Base-by-base conservation (phyloP, 1,140 invertebrate species). In the Trinorchestia longiramus region DNA sequence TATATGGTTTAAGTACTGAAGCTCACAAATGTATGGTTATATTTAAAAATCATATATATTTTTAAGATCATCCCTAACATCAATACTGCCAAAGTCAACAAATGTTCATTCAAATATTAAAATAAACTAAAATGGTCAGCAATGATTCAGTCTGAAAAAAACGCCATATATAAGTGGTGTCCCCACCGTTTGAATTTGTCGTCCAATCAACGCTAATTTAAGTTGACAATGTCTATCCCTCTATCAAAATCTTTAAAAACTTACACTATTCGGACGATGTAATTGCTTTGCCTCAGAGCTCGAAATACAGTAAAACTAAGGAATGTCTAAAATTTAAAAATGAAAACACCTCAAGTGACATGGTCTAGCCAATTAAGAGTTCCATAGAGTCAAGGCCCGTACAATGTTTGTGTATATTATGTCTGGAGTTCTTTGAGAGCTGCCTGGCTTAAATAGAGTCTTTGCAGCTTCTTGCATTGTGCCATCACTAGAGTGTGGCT, bases 401-500 rank as follows among this genome's bases (percentile, higher is more conserved):
- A 94, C 92, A 44, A 47, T 94, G 92, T 94, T 94, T 45, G 92
- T 45, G 92, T 94, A 47, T 94, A 44, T 94, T 45, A 42, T 44
- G 92, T 47, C 43, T 94, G 41, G 92, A 94, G 92, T 94, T 40
- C 36, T 94, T 45, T 47, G 92, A 47, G 44, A 45, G 44, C 92
- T 94, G 43, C 44, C 43, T 42, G 92, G 43, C 92, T 94, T 47
- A 94, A 94, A 94, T 94, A 94, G 92, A 94, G 92, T 94, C 92
- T 94, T 94, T 94, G 92, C 92, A 94, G 92, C 92, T 43, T 94
- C 44, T 94, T 94, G 92, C 92, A 94, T 94, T 94, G 92, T 94
- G 92, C 92, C 41, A 44, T 94, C 92, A 94, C 92, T 94, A 43
- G 8, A 94, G 43, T 40, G 41, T 23, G 43, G 41, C 44, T 45